Percentiles rank a stretch among this genome's conserved stretches.
phyloP scores from a whole-genome alignment of 2,797 vertebrate genomes.

The Lepus townsendii region DNA sequence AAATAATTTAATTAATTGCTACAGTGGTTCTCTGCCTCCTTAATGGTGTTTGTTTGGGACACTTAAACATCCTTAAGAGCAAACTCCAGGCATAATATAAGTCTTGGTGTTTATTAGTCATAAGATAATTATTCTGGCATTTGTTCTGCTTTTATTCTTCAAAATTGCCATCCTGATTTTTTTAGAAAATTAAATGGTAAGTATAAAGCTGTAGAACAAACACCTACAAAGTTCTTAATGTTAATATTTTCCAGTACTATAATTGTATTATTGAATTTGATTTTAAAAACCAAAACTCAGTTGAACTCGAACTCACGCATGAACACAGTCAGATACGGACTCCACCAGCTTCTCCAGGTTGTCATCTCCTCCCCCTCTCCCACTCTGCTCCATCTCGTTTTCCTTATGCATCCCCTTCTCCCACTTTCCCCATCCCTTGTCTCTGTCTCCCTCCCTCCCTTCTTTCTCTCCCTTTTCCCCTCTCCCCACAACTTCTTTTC shows the following conservation, averaged over 20 bases:
- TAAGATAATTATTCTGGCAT: neutral
- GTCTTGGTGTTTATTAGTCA: neutral
- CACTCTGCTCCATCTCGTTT: neutral
- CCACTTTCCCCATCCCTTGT: neutral
- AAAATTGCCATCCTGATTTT: neutral
- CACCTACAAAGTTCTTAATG: neutral
- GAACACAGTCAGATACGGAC: neutral
- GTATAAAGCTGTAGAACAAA: neutral
- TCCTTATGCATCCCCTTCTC: accelerated
- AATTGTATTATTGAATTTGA: neutral
- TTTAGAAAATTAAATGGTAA: neutral
- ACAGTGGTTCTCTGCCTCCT: neutral
- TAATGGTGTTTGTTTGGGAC: neutral
- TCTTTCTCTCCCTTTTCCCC: neutral
- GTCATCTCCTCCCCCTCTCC: neutral
- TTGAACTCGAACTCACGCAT: neutral
- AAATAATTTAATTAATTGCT: slow-evolving; percentile 27
- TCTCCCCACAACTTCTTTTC: neutral
- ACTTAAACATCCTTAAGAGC: slow-evolving; percentile 35
- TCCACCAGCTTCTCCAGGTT: neutral
- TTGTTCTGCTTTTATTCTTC: slow-evolving; percentile 28
- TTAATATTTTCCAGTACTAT: neutral
- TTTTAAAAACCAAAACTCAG: neutral
- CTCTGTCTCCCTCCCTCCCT: neutral
- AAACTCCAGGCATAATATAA: neutral